A percentile compares a stretch with the other conserved stretches of the same genome.
Evolutionary conservation across 2,888 invertebrate genomes (phyloP).

Genomic region (Orthonychiurus folsomi): DNA sequence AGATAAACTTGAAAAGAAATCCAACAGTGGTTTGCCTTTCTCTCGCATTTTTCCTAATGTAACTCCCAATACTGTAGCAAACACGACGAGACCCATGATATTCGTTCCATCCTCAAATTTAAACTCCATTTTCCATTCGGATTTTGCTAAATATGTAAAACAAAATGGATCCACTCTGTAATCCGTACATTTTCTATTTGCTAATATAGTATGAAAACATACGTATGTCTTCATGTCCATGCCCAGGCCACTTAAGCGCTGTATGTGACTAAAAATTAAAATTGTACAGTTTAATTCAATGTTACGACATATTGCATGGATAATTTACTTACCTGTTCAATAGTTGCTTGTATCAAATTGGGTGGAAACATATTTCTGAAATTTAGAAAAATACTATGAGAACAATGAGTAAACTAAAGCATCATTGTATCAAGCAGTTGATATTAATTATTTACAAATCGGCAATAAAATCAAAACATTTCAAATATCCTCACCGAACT

Average conservation of each 20-base stretch:
- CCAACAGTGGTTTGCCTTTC: constrained; percentile 67
- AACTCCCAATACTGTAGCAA: constrained; percentile 80
- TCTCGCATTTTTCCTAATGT: constrained; percentile 81
- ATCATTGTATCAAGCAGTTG: too few species aligned
- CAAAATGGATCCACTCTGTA: constrained; percentile 2
- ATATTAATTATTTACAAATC: background rate
- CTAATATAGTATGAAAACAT: background rate
- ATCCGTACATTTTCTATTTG: background rate
- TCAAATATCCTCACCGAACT: constrained; percentile 54
- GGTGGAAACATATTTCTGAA: constrained; percentile 86
- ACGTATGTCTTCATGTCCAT: background rate
- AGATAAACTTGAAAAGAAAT: constrained; percentile 75
- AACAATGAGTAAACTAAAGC: too few species aligned
- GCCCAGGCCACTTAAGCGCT: background rate
- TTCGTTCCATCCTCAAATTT: constrained; percentile 67
- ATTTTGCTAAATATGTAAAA: constrained; percentile 2
- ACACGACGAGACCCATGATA: constrained; percentile 73
- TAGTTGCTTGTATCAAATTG: constrained; percentile 77
- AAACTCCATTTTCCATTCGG: constrained; percentile 58
- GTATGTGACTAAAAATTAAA: background rate
- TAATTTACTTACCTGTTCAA: constrained; percentile 60
- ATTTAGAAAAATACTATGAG: constrained; percentile 41
- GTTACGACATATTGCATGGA: too few species aligned
- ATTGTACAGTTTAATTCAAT: background rate
- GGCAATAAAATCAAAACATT: background rate